These are phyloP conservation scores for Labeo calbasu DNA, from an alignment of 2,797 vertebrate genomes.

Conservation along the genomic window DNA sequence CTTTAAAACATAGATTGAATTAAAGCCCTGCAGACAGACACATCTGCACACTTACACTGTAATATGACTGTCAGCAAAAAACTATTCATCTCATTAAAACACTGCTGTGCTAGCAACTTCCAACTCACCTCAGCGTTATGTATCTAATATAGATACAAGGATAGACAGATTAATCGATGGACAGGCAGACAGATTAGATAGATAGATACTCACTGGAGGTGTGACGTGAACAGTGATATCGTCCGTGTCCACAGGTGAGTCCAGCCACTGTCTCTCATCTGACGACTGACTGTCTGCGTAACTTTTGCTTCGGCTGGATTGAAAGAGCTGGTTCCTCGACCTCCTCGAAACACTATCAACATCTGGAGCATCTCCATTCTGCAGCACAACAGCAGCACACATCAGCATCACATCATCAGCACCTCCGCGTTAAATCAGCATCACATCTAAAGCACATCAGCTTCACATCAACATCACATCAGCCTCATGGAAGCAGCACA, in stretches of 20 bases:
- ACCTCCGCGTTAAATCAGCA: background rate
- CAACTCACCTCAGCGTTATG: background rate
- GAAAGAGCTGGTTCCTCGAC: constrained; percentile 76
- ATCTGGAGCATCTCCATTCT: constrained; percentile 88
- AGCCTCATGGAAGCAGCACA: background rate
- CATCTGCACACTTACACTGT: constrained; percentile 20
- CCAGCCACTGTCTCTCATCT: constrained; percentile 77
- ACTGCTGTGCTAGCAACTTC: background rate
- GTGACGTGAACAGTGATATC: constrained; percentile 85
- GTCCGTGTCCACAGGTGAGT: constrained; percentile 80
- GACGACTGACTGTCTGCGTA: constrained; percentile 78
- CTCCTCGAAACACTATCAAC: constrained; percentile 78
- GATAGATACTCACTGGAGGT: constrained; percentile 76
- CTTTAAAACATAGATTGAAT: constrained; percentile 50
- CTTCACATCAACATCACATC: background rate
- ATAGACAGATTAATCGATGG: background rate
- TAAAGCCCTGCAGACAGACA: constrained; percentile 31
- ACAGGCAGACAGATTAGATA: accelerated
- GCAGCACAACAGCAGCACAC: constrained; percentile 45
- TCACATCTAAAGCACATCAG: background rate
- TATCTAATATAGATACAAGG: background rate
- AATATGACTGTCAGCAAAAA: constrained; percentile 30
- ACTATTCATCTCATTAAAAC: background rate
- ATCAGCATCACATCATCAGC: background rate
- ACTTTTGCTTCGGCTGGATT: constrained; percentile 79